phyloP scores from a whole-genome alignment of 1,140 invertebrate genomes.

The Zaprionus inermis region DNA sequence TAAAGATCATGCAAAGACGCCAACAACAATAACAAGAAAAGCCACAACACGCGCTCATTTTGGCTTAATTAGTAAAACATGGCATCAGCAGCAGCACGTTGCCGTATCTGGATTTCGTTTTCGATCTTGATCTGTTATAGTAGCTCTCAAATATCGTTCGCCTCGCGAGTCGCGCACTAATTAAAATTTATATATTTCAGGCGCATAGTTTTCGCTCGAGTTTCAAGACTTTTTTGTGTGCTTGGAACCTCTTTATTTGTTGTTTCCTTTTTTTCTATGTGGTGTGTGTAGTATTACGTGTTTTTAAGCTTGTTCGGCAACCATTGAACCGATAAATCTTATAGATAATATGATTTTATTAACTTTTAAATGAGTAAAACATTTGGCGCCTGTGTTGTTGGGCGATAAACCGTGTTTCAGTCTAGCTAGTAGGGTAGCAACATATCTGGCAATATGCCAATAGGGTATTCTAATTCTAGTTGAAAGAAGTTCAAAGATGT shows the following conservation, averaged over 20 bases:
- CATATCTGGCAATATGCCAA: background rate
- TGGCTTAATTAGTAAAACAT: slow-evolving; percentile 81
- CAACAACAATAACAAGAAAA: slow-evolving; percentile 19
- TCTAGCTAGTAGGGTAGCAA: background rate
- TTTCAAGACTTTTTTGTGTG: slow-evolving; percentile 27
- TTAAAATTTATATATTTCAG: slow-evolving; percentile 80
- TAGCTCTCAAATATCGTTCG: slow-evolving; percentile 68
- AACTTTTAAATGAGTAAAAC: slow-evolving; percentile 79
- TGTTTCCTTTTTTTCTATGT: slow-evolving; percentile 28
- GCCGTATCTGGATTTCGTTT: slow-evolving; percentile 51
- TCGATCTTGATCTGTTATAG: slow-evolving; percentile 65
- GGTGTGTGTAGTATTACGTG: slow-evolving; percentile 56
- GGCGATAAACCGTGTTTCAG: slow-evolving; percentile 42
- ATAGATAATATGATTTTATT: slow-evolving; percentile 79
- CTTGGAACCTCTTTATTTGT: slow-evolving; percentile 10
- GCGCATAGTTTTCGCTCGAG: slow-evolving; percentile 59
- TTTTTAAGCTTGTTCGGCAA: slow-evolving; percentile 45
- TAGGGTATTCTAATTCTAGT: background rate
- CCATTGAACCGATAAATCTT: slow-evolving; percentile 77
- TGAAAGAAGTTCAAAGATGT: background rate
- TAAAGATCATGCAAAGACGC: slow-evolving; percentile 77
- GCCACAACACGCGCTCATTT: slow-evolving; percentile 73
- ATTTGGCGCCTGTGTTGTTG: slow-evolving; percentile 65
- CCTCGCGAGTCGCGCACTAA: slow-evolving; percentile 49
- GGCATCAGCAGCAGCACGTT: slow-evolving; percentile 55